phyloP scores from a whole-genome alignment of 2,888 invertebrate species.

The Drosophila leonis region DNA sequence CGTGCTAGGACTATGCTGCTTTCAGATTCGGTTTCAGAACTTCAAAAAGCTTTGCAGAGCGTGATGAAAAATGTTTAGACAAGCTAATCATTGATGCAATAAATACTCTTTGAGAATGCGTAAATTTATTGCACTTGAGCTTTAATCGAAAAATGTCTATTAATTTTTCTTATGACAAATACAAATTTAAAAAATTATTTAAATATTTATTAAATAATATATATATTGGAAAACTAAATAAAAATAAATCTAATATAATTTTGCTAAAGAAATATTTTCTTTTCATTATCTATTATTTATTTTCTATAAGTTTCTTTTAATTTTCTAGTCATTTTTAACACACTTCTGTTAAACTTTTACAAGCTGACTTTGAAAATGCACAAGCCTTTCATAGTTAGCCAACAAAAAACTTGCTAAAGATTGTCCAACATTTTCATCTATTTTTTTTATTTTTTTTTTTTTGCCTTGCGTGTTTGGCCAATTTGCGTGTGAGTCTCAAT shows the following conservation, averaged over 20 bases:
- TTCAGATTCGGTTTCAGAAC: no score
- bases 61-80: no score
- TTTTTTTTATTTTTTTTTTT: conserved; percentile 22
- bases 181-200: no score
- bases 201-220: background rate
- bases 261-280: no score
- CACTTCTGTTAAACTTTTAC: background rate
- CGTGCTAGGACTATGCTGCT: no score
- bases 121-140: no score
- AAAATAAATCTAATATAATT: background rate
- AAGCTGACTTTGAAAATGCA: background rate
- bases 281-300: background rate
- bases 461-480: conserved; percentile 68
- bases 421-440: conserved; percentile 28
- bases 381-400: conserved; percentile 15
- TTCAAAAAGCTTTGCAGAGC: no score
- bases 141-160: no score
- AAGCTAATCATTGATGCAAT: no score
- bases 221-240: background rate
- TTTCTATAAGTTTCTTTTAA: background rate
- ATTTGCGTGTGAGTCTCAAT: conserved; percentile 75
- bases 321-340: background rate
- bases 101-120: no score
- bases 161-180: no score
- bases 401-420: conserved; percentile 6